phyloP scores from a whole-genome alignment of 2,797 vertebrate genomes.

The Nasua narica region DNA sequence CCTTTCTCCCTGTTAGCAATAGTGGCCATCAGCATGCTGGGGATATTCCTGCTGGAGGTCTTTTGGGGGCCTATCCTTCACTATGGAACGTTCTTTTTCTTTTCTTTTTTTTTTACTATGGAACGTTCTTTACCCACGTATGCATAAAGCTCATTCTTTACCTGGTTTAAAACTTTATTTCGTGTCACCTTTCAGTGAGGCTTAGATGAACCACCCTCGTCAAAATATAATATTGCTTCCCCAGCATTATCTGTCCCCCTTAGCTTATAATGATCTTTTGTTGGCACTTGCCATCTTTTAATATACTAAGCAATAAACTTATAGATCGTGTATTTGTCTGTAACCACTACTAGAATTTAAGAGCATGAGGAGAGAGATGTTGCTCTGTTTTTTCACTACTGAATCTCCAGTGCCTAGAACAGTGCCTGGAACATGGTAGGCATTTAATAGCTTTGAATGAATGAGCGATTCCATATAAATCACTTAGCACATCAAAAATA shows the following conservation, averaged over 20 bases:
- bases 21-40: background rate
- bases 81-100: background rate
- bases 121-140: background rate
- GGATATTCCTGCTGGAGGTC: background rate
- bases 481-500: too few relatives aligned
- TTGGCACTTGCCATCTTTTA: background rate
- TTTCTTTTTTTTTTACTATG: background rate
- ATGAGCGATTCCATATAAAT: background rate
- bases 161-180: background rate
- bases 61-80: background rate
- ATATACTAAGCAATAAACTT: background rate
- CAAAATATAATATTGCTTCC: background rate
- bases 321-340: background rate
- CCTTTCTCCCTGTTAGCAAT: background rate
- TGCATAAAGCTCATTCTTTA: background rate
- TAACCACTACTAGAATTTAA: background rate
- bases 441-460: background rate
- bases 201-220: background rate
- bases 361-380: background rate
- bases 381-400: background rate
- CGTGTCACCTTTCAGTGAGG: background rate
- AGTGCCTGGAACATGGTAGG: background rate
- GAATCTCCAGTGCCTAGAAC: background rate
- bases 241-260: background rate
- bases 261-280: background rate